Conservation (phyloP, 2,797 vertebrate genomes). For the Manis javanica region DNA sequence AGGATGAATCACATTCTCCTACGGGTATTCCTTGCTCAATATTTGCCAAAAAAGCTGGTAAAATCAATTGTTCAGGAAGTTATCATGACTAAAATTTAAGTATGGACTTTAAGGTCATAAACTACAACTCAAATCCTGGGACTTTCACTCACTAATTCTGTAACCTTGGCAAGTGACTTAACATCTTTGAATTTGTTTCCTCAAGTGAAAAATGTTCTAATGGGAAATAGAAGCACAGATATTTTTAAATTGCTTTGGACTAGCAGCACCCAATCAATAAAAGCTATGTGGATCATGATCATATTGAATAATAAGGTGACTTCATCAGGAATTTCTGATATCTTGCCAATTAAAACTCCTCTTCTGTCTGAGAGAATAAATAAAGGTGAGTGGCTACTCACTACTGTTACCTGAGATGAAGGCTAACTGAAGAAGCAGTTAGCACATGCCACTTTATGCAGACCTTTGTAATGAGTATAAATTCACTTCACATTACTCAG, state of each 20-base stretch:
- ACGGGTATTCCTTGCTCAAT: background rate
- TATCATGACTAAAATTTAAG: background rate
- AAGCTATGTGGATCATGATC: background rate
- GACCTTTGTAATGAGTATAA: background rate
- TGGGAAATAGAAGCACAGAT: background rate
- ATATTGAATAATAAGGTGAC: background rate
- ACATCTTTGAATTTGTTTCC: slow-evolving; percentile 32
- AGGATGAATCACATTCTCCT: background rate
- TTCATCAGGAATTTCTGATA: background rate
- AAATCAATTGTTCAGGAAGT: background rate
- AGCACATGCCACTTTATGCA: background rate
- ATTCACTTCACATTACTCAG: background rate
- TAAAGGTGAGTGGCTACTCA: background rate
- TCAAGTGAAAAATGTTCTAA: background rate
- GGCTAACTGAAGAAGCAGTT: background rate
- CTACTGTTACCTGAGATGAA: background rate
- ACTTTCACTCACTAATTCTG: background rate
- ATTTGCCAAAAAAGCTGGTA: background rate
- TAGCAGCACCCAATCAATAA: background rate
- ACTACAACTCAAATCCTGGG: background rate
- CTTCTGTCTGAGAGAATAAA: background rate
- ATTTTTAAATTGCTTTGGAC: slow-evolving; percentile 11
- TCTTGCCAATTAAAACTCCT: background rate
- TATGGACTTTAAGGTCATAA: background rate
- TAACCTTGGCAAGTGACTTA: background rate